Percentiles rank a stretch among this genome's conserved stretches.
Evolutionary conservation across 2,888 invertebrate species (phyloP).

Genomic region (Neoascia interrupta): DNA sequence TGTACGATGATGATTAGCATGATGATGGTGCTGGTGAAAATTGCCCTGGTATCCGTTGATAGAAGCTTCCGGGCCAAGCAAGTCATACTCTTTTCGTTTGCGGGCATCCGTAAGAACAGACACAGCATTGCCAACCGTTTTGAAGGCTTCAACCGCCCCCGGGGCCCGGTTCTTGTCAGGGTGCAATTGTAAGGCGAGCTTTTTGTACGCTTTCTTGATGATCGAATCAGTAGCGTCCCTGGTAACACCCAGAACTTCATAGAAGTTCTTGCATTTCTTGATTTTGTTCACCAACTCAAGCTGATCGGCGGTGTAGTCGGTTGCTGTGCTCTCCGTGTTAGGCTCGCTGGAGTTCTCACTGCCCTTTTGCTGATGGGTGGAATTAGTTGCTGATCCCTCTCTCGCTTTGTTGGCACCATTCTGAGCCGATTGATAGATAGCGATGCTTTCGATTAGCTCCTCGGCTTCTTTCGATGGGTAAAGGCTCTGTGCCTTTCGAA

Average conservation of each 20-base stretch:
- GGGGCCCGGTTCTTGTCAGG: slow-evolving; percentile 92
- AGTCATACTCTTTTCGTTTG: slow-evolving; percentile 88
- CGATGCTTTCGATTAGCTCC: slow-evolving; percentile 79
- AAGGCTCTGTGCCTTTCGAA: slow-evolving; percentile 84
- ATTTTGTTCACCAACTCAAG: slow-evolving; percentile 84
- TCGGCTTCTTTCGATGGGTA: slow-evolving; percentile 84
- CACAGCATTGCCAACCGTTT: slow-evolving; percentile 90
- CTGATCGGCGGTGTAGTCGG: slow-evolving; percentile 88
- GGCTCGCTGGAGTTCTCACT: slow-evolving; percentile 71
- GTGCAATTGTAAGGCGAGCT: slow-evolving; percentile 88
- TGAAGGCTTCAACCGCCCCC: slow-evolving; percentile 90
- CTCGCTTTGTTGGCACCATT: not conserved
- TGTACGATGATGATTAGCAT: slow-evolving; percentile 63
- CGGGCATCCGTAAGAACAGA: slow-evolving; percentile 87
- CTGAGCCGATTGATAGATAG: slow-evolving; percentile 67
- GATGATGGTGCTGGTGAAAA: slow-evolving; percentile 63
- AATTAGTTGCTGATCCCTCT: slow-evolving; percentile 58
- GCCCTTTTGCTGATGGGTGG: slow-evolving; percentile 76
- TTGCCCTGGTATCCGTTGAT: slow-evolving; percentile 31
- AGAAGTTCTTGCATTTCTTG: slow-evolving; percentile 86
- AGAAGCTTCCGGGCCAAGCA: slow-evolving; percentile 81
- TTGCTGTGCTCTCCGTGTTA: slow-evolving; percentile 70
- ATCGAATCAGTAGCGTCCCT: slow-evolving; percentile 85
- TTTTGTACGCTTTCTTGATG: slow-evolving; percentile 87
- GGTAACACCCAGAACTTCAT: slow-evolving; percentile 86